Conservation (phyloP, 37 sponge, comb jelly and placozoan genomes). For the Oscarella lobularis region DNA sequence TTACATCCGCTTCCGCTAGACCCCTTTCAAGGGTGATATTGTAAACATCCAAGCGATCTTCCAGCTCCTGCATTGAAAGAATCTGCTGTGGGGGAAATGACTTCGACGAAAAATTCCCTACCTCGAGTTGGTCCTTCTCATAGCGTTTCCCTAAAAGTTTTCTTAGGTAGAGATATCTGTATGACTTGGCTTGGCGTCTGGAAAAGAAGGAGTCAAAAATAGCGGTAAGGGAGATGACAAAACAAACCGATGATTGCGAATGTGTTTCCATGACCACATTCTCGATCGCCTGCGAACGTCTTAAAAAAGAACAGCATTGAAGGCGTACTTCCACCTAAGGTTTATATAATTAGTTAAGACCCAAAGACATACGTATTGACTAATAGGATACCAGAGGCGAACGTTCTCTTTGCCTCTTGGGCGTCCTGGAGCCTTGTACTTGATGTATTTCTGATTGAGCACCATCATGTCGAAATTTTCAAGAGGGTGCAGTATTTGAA, state of each 20-base stretch:
- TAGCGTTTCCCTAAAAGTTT: no score
- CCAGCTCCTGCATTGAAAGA: slow-evolving; percentile 47
- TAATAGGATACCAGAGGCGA: no score
- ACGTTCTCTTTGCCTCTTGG: neutral
- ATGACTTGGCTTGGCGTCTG: no score
- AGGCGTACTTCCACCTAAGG: slow-evolving; percentile 17
- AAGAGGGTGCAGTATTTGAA: neutral
- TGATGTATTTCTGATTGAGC: neutral
- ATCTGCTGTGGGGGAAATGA: no score
- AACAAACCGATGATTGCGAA: slow-evolving; percentile 4
- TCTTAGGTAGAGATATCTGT: no score
- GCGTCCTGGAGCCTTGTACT: neutral
- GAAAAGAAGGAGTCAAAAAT: no score
- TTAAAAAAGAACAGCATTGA: neutral
- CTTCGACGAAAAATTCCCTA: no score
- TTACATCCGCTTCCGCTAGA: slow-evolving; percentile 43
- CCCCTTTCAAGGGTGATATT: slow-evolving; percentile 47
- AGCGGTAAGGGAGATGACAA: no score
- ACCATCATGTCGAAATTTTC: neutral
- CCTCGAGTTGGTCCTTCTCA: no score
- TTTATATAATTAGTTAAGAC: neutral
- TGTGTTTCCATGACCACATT: slow-evolving; percentile 23
- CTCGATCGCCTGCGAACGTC: slow-evolving; percentile 7
- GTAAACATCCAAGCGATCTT: slow-evolving; percentile 37
- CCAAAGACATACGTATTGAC: no score